Base-by-base conservation (phyloP, 2,888 invertebrate species). In the Amphipyra tragopoginis region DNA sequence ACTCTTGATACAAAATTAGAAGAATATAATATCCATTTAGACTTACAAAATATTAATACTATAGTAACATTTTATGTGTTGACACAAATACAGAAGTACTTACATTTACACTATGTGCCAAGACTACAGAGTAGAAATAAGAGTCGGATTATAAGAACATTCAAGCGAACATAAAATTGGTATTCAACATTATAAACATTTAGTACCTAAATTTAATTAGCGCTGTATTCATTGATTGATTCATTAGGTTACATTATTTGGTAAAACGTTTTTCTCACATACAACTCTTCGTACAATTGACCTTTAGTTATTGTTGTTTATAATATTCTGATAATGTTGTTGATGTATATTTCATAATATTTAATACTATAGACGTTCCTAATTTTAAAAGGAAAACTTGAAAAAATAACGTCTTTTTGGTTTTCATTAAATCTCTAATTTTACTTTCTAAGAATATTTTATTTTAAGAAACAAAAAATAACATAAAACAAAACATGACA, bases 1-100 rank as follows among this genome's bases (percentile, higher is more conserved):
- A 87, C 86, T 83, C 85, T 86, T 85, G 83, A 93, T 94, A 94
- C 93, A 94, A 94, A 94, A 94, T 94, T 94, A 94, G 94, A 94
- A 94, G 94, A 93, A 94, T 94, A 94, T 93, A 92, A 90, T 92
- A 93, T 93, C 89, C 93, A 93, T 92, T 93, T 94, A 93, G 90
- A 90, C 91, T 93, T 93, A 93, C 79, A 90, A 90, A 90, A 89
- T 92, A 93, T 91, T 88, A 90, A 88, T 91, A 92, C 89, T 91
- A 89, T 89, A 86, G 83, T 85, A 86, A 87, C 87, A 88, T 88
- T 86, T 88, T 83, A 86, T 80, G 86, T 88, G 85, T 89, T 89
- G 91, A 92, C 90, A 92, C 89, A 87, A 86, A 90, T 88, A 91
- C 88, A 87, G 87, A 89, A 88, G 83, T 85, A 86, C 82, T 84